Percentiles rank a stretch among this genome's conserved stretches.
These are phyloP conservation scores for Microcebus tavaratra DNA, from an alignment of 2,113 vertebrate genomes.

Conservation along the genomic window DNA sequence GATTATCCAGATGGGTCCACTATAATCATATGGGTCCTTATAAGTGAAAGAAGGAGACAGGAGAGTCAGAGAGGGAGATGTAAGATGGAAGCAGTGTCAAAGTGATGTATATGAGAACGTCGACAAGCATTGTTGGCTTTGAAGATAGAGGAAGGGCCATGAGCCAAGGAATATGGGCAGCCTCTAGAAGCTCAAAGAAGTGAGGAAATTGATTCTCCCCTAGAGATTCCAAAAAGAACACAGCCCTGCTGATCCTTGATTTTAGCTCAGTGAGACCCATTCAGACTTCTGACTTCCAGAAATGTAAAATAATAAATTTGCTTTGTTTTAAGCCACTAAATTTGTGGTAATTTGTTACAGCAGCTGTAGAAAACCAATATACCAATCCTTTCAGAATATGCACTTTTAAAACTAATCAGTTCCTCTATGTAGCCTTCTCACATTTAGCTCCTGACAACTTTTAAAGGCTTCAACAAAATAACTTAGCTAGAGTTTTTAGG, in stretches of 20 bases:
- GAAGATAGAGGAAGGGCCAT: background rate
- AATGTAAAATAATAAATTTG: background rate
- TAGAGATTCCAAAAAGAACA: background rate
- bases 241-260: background rate
- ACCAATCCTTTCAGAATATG: background rate
- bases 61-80: background rate
- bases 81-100: background rate
- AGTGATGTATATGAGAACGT: background rate
- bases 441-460: background rate
- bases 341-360: background rate
- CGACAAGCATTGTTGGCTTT: background rate
- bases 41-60: background rate
- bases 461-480: background rate
- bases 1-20: background rate
- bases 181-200: background rate
- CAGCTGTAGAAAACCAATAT: background rate
- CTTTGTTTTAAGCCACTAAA: conserved; percentile 15
- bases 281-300: background rate
- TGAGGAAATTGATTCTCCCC: background rate
- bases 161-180: background rate
- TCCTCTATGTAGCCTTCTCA: background rate
- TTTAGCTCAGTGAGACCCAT: background rate
- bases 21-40: background rate
- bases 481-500: too few species aligned
- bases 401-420: background rate